Percentiles rank a stretch among this genome's conserved stretches.
Evolutionary conservation across 2,113 vertebrate species (phyloP).

Genomic region (Osmerus eperlanus): DNA sequence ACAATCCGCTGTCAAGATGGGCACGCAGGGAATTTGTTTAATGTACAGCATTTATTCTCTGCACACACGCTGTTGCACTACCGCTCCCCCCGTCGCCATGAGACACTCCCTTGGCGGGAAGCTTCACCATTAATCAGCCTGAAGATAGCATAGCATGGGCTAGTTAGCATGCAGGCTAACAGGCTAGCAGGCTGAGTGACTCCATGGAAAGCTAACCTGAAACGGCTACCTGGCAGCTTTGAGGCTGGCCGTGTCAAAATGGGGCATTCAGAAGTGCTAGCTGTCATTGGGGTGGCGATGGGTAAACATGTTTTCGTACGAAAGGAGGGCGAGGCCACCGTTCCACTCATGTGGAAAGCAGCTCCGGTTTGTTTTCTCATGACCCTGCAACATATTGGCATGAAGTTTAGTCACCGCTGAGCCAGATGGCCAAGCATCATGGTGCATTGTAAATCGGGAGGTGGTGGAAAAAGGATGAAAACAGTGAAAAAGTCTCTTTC

Average conservation of each 20-base stretch:
- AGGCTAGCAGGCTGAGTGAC: constrained; percentile 38
- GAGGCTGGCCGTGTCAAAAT: neutral
- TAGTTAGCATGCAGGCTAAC: constrained; percentile 27
- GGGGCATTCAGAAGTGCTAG: neutral
- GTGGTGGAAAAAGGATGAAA: constrained; percentile 48
- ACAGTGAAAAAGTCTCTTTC: constrained; percentile 38
- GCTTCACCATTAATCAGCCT: constrained; percentile 58
- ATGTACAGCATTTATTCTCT: constrained; percentile 68
- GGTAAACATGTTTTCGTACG: neutral
- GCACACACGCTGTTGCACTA: constrained; percentile 65
- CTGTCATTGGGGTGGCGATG: neutral
- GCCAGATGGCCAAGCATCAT: constrained; percentile 79
- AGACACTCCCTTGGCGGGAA: constrained; percentile 64
- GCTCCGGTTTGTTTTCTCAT: constrained; percentile 64
- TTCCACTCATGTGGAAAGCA: constrained; percentile 54
- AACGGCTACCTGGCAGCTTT: constrained; percentile 6
- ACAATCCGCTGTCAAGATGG: constrained; percentile 59
- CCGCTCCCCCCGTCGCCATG: constrained; percentile 53
- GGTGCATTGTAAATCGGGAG: constrained; percentile 72
- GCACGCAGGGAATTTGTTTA: constrained; percentile 62
- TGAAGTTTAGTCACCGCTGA: constrained; percentile 59
- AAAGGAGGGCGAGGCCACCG: constrained; percentile 19
- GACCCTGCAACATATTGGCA: constrained; percentile 72
- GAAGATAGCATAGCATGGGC: constrained; percentile 20
- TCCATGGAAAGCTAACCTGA: constrained; percentile 1